A percentile compares a stretch with the other conserved stretches of the same genome.
Evolutionary conservation across 2,888 invertebrate genomes (phyloP).

Genomic region (Cephus nigrinus): DNA sequence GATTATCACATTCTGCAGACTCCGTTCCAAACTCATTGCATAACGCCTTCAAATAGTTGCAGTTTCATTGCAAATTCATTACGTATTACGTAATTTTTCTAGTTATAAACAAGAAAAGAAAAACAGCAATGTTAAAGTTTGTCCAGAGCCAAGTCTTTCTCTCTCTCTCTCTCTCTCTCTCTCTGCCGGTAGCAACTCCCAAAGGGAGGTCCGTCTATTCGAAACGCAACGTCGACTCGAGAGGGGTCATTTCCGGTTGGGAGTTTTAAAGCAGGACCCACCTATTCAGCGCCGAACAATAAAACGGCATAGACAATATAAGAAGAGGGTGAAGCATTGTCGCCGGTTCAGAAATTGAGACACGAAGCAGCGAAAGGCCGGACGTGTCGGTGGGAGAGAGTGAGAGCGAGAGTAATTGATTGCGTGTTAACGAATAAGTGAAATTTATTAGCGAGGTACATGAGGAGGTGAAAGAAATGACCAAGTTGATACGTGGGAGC

Average conservation of each 20-base stretch:
- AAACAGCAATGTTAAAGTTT: too few species aligned
- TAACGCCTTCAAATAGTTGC: too few species aligned
- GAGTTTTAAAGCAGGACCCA: slow-evolving; percentile 13
- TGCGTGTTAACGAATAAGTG: too few species aligned
- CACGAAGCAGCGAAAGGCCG: slow-evolving; percentile 20
- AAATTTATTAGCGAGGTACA: too few species aligned
- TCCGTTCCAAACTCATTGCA: too few species aligned
- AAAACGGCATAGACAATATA: slow-evolving; percentile 37
- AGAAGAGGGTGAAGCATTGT: slow-evolving; percentile 6
- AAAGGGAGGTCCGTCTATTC: too few species aligned
- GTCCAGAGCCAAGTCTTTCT: not conserved
- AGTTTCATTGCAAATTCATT: too few species aligned
- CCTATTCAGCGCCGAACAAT: slow-evolving; percentile 33
- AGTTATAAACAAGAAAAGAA: too few species aligned
- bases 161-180: not conserved
- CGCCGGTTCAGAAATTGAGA: slow-evolving; percentile 10
- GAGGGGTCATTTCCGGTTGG: slow-evolving; percentile 6
- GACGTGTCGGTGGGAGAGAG: not conserved
- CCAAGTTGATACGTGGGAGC: too few species aligned
- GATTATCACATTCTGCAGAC: too few species aligned
- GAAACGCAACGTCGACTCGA: slow-evolving; percentile 7
- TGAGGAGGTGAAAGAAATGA: too few species aligned
- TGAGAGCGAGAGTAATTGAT: not conserved
- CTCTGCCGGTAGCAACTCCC: not conserved
- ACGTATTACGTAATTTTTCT: too few species aligned